These are phyloP conservation scores for Mormyrops boulengeri DNA, from an alignment of 2,797 vertebrate species.

Conservation along the genomic window DNA sequence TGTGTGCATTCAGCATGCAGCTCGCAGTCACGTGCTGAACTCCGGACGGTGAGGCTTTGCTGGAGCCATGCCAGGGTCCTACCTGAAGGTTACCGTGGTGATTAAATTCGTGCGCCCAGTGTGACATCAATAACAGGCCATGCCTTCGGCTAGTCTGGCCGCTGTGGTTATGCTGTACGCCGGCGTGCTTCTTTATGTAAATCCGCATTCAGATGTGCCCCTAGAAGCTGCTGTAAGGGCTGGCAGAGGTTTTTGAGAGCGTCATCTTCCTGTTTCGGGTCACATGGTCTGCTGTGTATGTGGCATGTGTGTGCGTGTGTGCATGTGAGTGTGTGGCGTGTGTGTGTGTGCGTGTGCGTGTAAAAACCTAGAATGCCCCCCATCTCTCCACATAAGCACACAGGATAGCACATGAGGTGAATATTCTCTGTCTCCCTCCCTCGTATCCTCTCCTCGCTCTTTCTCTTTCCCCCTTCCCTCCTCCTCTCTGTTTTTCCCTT, in stretches of 20 bases:
- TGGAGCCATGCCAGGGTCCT: background rate
- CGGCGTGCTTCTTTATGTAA: background rate
- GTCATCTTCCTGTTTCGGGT: background rate
- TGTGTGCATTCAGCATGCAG: background rate
- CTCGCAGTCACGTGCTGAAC: too few species aligned
- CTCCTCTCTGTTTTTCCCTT: background rate
- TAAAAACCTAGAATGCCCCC: background rate
- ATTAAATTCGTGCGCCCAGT: background rate
- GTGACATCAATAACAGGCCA: background rate
- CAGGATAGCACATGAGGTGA: slow-evolving; percentile 29
- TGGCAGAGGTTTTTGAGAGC: background rate
- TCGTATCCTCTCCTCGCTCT: slow-evolving; percentile 22
- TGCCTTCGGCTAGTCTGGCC: background rate
- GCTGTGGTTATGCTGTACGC: background rate
- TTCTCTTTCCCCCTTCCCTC: slow-evolving; percentile 18
- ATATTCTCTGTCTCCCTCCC: slow-evolving; percentile 36
- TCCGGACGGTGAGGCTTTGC: background rate
- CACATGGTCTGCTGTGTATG: background rate
- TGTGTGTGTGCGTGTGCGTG: background rate
- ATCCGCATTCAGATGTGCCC: background rate
- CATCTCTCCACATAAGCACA: background rate
- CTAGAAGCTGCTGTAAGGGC: background rate
- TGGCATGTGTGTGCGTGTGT: background rate
- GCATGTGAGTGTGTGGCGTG: background rate
- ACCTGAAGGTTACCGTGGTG: background rate